These are phyloP conservation scores for Pseudomyrmex cubaensis DNA, from an alignment of 1,140 invertebrate species.

Conservation along the genomic window DNA sequence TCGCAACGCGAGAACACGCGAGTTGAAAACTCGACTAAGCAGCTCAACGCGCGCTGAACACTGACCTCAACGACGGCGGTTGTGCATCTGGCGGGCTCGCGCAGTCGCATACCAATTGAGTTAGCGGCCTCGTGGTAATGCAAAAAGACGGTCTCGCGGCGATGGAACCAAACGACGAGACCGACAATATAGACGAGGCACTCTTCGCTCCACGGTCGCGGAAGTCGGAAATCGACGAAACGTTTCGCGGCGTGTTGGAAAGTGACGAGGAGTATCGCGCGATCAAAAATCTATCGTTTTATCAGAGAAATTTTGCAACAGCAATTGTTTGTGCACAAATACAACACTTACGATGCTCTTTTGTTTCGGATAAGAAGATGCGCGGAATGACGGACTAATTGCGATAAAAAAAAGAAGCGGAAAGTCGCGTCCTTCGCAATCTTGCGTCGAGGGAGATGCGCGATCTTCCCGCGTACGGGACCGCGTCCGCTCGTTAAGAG, in stretches of 20 bases:
- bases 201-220: background rate
- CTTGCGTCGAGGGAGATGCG: slow-evolving; percentile 32
- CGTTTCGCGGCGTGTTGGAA: background rate
- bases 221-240: background rate
- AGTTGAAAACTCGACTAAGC: slow-evolving; percentile 76
- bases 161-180: slow-evolving; percentile 53
- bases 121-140: slow-evolving; percentile 82
- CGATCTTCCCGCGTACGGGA: slow-evolving; percentile 32
- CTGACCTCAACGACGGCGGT: slow-evolving; percentile 78
- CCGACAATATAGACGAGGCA: background rate
- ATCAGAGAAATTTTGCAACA: too few species aligned
- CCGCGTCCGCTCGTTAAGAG: slow-evolving; percentile 33
- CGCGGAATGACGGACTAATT: too few species aligned
- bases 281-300: background rate
- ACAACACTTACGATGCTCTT: too few species aligned
- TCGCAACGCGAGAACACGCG: slow-evolving; percentile 3
- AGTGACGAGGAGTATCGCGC: too few species aligned
- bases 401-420: background rate
- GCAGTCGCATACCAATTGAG: slow-evolving; percentile 84
- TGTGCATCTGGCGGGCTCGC: slow-evolving; percentile 81
- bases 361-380: too few species aligned
- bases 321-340: too few species aligned
- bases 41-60: slow-evolving; percentile 35
- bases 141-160: slow-evolving; percentile 63
- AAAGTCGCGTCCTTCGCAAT: slow-evolving; percentile 26